A percentile compares a stretch with the other conserved stretches of the same genome.
phyloP scores from a whole-genome alignment of 2,888 invertebrate species.

The Notodonta ziczac region DNA sequence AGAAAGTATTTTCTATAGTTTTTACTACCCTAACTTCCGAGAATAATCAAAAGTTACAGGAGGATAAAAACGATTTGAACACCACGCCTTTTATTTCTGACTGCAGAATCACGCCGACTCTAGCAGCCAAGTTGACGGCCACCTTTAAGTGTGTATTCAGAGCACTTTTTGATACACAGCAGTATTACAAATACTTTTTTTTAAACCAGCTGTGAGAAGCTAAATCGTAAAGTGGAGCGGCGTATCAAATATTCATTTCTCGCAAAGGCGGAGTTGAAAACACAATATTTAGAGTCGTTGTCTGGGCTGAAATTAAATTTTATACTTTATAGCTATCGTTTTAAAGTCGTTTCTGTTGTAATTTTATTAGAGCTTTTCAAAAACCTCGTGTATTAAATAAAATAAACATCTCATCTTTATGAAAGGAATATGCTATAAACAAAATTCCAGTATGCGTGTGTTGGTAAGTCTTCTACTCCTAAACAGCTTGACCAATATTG shows the following conservation, averaged over 20 bases:
- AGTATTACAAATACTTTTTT: background rate
- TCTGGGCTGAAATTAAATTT: conserved; percentile 4
- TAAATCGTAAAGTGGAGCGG: background rate
- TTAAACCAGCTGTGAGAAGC: background rate
- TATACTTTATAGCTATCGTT: conserved; percentile 3
- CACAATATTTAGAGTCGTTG: background rate
- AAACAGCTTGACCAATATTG: no score
- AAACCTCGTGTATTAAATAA: background rate
- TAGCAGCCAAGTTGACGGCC: no score
- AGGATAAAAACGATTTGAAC: background rate
- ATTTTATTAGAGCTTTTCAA: background rate
- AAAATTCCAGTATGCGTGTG: no score
- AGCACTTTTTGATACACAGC: background rate
- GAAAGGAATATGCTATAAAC: no score
- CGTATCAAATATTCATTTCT: conserved; percentile 1
- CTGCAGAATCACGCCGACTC: no score
- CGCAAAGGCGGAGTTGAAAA: background rate
- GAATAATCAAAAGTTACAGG: background rate
- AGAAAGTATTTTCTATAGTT: background rate
- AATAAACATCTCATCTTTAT: no score
- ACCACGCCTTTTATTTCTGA: no score
- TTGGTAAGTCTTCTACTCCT: no score
- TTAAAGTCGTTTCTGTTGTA: conserved; percentile 3
- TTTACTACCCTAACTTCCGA: background rate
- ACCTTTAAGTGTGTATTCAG: no score